A percentile compares a stretch with the other conserved stretches of the same genome.
Conservation (phyloP, 2,888 invertebrate species). For the Eulithis testata region DNA sequence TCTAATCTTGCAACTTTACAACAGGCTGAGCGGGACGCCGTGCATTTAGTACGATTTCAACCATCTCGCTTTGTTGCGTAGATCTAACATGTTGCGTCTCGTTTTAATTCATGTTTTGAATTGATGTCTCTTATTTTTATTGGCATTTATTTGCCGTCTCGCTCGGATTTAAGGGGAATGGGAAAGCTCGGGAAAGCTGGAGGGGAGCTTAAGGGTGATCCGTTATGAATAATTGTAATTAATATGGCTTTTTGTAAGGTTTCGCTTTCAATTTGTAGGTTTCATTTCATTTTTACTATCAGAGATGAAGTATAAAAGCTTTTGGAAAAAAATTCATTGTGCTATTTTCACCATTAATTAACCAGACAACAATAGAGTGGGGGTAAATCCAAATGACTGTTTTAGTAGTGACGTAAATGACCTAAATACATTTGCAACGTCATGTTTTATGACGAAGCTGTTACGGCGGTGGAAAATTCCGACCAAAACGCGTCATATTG, state of each 20-base stretch:
- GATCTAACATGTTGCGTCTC: constrained; percentile 18
- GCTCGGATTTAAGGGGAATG: constrained; percentile 38
- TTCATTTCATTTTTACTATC: constrained; percentile 40
- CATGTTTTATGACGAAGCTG: too few species aligned
- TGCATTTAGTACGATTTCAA: neutral
- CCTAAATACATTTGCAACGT: too few species aligned
- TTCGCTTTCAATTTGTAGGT: constrained; percentile 43
- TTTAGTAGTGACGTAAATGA: too few species aligned
- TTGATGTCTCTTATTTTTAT: constrained; percentile 10
- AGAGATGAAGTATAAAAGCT: constrained; percentile 33
- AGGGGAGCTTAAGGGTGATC: constrained; percentile 29
- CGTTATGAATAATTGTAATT: constrained; percentile 64
- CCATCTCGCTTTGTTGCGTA: constrained; percentile 22
- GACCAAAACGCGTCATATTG: too few species aligned
- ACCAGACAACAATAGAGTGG: too few species aligned
- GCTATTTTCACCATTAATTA: neutral
- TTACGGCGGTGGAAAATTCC: too few species aligned
- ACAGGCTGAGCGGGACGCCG: neutral
- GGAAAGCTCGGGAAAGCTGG: constrained; percentile 14
- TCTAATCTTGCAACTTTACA: constrained; percentile 1
- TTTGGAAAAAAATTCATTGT: neutral
- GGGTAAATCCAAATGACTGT: too few species aligned
- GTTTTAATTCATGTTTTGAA: constrained; percentile 16
- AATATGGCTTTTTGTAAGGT: constrained; percentile 59
- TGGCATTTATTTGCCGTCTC: constrained; percentile 6